Evolutionary conservation across 2,113 vertebrate species (phyloP), one percentile per base, ranked within the genome.

Genomic region (Leiothrix lutea): DNA sequence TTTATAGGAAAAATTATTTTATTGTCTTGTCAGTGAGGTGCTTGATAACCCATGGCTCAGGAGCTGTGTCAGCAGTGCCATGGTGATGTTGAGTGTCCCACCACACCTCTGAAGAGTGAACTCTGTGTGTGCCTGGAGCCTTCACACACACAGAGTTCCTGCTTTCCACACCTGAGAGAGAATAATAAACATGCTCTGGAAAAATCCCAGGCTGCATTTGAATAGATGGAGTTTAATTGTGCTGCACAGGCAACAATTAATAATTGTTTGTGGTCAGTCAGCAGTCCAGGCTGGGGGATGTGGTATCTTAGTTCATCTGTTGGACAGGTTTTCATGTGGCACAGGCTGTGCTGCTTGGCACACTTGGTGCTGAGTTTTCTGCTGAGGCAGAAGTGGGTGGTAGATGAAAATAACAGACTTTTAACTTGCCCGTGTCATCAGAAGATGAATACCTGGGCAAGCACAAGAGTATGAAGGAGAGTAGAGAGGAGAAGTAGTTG

Each of bases 291-390:
- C 35, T 6, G 12, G 50, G 45, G 28, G 33, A 2, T 33, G 5
- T 28, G 66, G 2, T 7, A 9, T 13, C 8, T 48, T 1, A 10
- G 24, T n/a, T 44, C 9, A 5, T 11, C 31, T 86, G 4, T 5
- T 75, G 54, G 7, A 1, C 20, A 4, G 3, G 1, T 51, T 51
- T 25, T 10, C 19, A 0, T 5, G 4, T 44, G 26, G 3, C 60
- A 24, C 31, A 45, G 1, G 0, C 24, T 18, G 12, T 56, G 48
- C 26, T 80, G 31, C 64, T 42, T 12, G 20, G 51, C 3, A 0
- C 4, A 0, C 15, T 31, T 56, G 8, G 1, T 60, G 36, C 42
- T 44, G n/a, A 31, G 22, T 5, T 38, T 0, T 45, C 45, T 62
- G 36, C 22, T 62, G 13, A 67, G 58, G 33, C 2, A 0, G 18